Evolutionary conservation across 2,113 vertebrate species (phyloP).

Genomic region (Bufo gargarizans): DNA sequence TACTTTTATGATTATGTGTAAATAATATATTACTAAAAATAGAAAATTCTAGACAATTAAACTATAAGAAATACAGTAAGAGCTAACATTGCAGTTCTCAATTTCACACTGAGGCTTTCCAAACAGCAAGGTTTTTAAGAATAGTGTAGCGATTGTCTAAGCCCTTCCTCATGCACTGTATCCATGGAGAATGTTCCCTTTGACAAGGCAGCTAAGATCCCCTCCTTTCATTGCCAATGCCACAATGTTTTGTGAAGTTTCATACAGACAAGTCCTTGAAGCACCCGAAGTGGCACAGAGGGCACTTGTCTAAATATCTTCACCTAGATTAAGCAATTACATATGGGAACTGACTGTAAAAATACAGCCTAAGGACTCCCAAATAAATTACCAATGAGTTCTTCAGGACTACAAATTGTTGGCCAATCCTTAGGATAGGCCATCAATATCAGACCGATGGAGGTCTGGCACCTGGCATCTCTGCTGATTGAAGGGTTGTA

Average conservation of each 20-base stretch:
- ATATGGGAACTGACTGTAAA: neutral
- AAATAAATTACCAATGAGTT: no score
- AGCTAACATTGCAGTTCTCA: neutral
- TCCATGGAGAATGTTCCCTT: conserved; percentile 34
- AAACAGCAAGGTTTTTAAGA: neutral
- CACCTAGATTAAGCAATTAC: neutral
- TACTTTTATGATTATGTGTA: no score
- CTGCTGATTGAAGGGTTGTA: no score
- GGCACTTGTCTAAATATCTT: neutral
- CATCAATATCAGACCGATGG: no score
- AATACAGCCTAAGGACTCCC: neutral
- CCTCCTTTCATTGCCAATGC: neutral
- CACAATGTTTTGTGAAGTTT: conserved; percentile 31
- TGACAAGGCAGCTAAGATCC: neutral
- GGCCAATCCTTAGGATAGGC: no score
- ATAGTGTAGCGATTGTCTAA: neutral
- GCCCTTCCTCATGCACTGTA: neutral
- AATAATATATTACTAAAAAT: neutral
- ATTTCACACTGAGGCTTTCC: neutral
- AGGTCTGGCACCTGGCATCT: no score
- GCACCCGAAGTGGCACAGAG: neutral
- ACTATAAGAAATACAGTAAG: neutral
- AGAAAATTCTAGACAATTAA: neutral
- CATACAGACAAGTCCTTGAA: conserved; percentile 22
- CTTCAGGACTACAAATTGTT: no score